Evolutionary conservation across 53 echinoderm and acorn worm genomes (phyloP), one percentile per base, ranked within the genome.

Genomic region (Glandiceps talaboti): DNA sequence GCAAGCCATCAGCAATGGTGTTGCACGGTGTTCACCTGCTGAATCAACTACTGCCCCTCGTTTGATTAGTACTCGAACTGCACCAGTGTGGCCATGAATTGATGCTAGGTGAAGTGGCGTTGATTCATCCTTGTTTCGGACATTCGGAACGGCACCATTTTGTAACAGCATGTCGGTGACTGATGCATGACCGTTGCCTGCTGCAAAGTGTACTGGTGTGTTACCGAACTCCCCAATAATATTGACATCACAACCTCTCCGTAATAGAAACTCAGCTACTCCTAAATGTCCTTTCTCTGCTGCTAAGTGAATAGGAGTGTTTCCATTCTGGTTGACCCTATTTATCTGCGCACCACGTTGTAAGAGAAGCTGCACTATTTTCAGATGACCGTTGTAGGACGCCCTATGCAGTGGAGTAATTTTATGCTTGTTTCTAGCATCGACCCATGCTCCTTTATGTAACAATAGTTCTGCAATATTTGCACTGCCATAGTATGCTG

Each of bases 21-120:
- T 45, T 20, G 64, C 64, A 45, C 64, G 64, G 64, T 45, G 64
- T 20, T 45, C 64, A 45, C 64, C 64, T 6, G 64, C 6, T 20
- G 64, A 6, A 45, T 84, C 81, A 27, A 90, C 72, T 1, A 74
- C 30, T 0, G 89, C 92, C 32, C 85, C 89, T 45, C 86, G 79
- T 1, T 79, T 82, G 45, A 89, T 33, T n/a, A 92, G 79, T 30
- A 84, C 76, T 14, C 72, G 28, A 0, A 87, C 92, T 27, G 89
- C 84, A 1, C 80, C 80, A 28, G 77, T 82, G 30, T 83, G 79
- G 28, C 92, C 92, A 31, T 82, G 86, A 25, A 92, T 80, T 0
- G 92, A 84, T 0, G 87, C 89, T 1, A 85, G 87, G 12, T 92
- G 92, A 0, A 92, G 85, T 0, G 92, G 87, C 14, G 90, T 87